These are phyloP conservation scores for Helicorthomorpha holstii DNA, from an alignment of 1,140 invertebrate species.

Conservation along the genomic window DNA sequence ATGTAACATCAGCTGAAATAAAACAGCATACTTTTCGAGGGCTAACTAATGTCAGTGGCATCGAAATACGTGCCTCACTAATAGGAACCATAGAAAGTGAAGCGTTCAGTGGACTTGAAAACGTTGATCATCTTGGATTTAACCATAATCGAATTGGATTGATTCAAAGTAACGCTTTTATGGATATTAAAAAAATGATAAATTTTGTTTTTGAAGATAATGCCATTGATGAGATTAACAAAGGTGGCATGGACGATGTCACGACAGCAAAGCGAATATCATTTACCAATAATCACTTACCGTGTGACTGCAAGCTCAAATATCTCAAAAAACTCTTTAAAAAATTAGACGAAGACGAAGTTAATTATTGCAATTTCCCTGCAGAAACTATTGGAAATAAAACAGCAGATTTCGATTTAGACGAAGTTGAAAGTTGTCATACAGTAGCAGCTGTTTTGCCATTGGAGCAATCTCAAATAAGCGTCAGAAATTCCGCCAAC, in stretches of 20 bases:
- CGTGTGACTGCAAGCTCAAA: not conserved
- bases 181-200: constrained; percentile 6
- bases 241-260: not conserved
- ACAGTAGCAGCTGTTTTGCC: too few relatives aligned
- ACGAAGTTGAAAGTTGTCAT: too few relatives aligned
- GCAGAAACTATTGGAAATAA: too few relatives aligned
- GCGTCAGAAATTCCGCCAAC: too few relatives aligned
- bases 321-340: too few relatives aligned
- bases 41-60: not conserved
- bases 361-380: too few relatives aligned
- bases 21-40: not conserved
- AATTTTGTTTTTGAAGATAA: too few relatives aligned
- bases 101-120: constrained; percentile 6
- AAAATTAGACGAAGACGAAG: too few relatives aligned
- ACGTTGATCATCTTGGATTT: constrained; percentile 7
- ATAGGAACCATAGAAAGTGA: not conserved
- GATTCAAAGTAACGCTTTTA: constrained; percentile 4
- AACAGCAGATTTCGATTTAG: too few relatives aligned
- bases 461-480: too few relatives aligned
- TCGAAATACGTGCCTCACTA: not conserved
- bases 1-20: not conserved
- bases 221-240: too few relatives aligned
- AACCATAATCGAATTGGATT: constrained; percentile 7
- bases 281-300: not conserved
- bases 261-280: not conserved